Base-by-base conservation (phyloP, 2,113 vertebrate genomes). In the Heteronetta atricapilla region DNA sequence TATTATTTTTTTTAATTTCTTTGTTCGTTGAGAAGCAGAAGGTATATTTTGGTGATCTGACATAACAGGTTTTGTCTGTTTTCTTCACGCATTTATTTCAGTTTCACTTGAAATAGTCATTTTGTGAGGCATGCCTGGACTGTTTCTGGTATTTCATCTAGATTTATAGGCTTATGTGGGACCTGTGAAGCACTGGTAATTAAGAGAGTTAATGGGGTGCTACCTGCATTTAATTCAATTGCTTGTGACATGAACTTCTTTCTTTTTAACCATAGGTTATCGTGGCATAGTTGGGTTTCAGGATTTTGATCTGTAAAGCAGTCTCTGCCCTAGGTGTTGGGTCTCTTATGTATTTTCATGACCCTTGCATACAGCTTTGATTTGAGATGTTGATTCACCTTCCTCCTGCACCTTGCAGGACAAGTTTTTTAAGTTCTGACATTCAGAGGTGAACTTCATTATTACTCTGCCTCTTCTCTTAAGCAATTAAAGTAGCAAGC, bases 211-310 rank as follows among this genome's bases (percentile, higher is more conserved):
- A 55, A 87, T 59, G 46, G 60, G 60, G 36, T 89, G 63, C 67
- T 85, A 29, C 50, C 28, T 83, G 72, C 88, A 86, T 63, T 82
- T 72, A 82, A 31, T 58, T 79, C 29, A 94, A 59, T 88, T 91
- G 63, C 46, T 88, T 5, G 16, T 76, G 82, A 79, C 82, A 79
- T 38, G 44, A 79, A 78, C 28, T 64, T 60, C 40, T 73, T 82
- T 82, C 31, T 72, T 91, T 50, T 28, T 38, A 58, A 48, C 33
- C 12, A 0, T 68, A 4, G 3, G 25, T 75, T 93, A 36, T 63
- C 5, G 6, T 9, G 29, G 36, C 34, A 25, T 40, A 29, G 53
- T 53, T 60, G 9, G 52, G n/a, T 29, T 78, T 36, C 21, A 66
- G 82, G 50, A 14, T 62, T 93, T 93, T 75, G 14, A 58, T 28